These are phyloP conservation scores for Choreutis nemorana DNA, from an alignment of 2,888 invertebrate genomes.

Conservation along the genomic window DNA sequence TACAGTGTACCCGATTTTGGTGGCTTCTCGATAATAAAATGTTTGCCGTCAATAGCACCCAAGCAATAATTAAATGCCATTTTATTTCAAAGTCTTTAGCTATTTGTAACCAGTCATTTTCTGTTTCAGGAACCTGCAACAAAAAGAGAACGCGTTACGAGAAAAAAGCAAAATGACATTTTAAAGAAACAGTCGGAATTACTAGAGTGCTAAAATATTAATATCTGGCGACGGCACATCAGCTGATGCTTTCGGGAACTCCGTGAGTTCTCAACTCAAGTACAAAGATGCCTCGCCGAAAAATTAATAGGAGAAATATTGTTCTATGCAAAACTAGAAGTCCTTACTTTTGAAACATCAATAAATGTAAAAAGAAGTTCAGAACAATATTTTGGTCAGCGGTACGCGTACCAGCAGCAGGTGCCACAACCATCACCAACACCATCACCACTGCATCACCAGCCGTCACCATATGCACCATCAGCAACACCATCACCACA, in stretches of 20 bases:
- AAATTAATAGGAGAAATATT: constrained; percentile 9
- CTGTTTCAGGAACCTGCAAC: constrained; percentile 11
- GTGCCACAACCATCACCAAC: neutral
- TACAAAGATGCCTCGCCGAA: constrained; percentile 9
- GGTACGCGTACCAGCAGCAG: too few species aligned
- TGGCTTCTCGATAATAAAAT: constrained; percentile 7
- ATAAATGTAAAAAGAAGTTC: too few species aligned
- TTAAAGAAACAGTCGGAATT: neutral
- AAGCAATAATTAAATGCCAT: constrained; percentile 8
- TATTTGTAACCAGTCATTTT: constrained; percentile 9
- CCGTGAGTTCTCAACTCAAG: constrained; percentile 7
- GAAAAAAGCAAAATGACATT: neutral
- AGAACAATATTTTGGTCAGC: too few species aligned
- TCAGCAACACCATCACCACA: neutral
- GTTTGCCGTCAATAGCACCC: too few species aligned
- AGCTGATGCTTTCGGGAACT: constrained; percentile 7
- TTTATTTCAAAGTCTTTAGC: constrained; percentile 6
- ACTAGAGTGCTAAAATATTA: neutral
- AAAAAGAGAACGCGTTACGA: constrained; percentile 4
- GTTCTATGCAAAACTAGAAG: constrained; percentile 7
- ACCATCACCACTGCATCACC: neutral
- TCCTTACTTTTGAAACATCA: constrained; percentile 4
- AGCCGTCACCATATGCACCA: neutral
- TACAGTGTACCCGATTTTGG: constrained; percentile 6
- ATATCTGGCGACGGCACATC: constrained; percentile 4